These are phyloP conservation scores for Bedellia somnulentella DNA, from an alignment of 2,888 invertebrate genomes.

Conservation along the genomic window DNA sequence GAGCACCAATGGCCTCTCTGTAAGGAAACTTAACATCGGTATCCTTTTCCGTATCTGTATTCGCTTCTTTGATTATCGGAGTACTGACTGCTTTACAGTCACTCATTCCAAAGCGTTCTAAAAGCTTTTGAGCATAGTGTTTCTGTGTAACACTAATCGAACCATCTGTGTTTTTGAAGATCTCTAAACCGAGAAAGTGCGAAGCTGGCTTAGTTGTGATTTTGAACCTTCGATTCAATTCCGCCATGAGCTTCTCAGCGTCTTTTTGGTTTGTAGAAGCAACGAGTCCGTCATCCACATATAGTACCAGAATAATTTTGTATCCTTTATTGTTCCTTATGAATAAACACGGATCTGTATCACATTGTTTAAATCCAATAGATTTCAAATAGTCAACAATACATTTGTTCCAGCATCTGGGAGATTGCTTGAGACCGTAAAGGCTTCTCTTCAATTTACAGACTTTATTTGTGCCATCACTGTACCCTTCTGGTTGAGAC, in stretches of 20 bases:
- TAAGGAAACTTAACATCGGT: conserved; percentile 3
- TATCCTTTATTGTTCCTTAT: neutral
- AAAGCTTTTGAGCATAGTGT: conserved; percentile 1
- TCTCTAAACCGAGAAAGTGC: conserved; percentile 4
- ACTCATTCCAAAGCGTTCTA: too few species aligned
- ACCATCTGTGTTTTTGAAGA: neutral
- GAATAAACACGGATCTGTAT: conserved; percentile 2
- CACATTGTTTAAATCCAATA: conserved; percentile 2
- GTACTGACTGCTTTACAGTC: conserved; percentile 4
- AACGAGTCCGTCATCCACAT: conserved; percentile 5
- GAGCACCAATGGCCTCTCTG: conserved; percentile 4
- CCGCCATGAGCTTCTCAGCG: conserved; percentile 1
- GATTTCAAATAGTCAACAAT: neutral
- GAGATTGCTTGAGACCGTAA: conserved; percentile 4
- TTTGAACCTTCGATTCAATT: neutral
- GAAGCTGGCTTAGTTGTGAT: conserved; percentile 2
- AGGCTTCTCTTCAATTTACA: conserved; percentile 1
- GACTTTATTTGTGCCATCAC: conserved; percentile 5
- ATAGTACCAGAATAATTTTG: conserved; percentile 1
- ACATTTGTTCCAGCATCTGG: conserved; percentile 3
- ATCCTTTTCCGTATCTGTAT: neutral
- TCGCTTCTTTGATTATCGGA: conserved; percentile 3
- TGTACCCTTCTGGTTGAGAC: neutral
- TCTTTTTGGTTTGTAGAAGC: conserved; percentile 3
- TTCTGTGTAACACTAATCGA: conserved; percentile 2